Percentiles rank a stretch among this genome's conserved stretches.
phyloP scores from a whole-genome alignment of 1,140 invertebrate species.

The Bombus impatiens region DNA sequence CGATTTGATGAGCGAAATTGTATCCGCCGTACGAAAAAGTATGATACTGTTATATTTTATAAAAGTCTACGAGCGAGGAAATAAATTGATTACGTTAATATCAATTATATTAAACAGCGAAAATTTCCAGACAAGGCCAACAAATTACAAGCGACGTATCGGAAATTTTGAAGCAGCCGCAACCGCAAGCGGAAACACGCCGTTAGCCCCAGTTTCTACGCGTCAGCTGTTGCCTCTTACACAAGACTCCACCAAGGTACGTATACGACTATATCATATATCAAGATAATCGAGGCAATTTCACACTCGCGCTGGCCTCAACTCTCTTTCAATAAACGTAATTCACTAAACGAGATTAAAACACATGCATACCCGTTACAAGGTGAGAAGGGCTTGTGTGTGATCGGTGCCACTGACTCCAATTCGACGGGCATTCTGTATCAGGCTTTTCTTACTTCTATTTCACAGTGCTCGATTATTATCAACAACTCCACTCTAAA shows the following conservation, averaged over 20 bases:
- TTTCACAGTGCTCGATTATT: neutral
- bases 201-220: slow-evolving; percentile 9
- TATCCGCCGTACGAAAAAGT: too few relatives aligned
- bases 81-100: too few relatives aligned
- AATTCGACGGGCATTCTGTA: slow-evolving; percentile 72
- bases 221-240: slow-evolving; percentile 21
- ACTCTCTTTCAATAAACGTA: neutral
- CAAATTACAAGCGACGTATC: neutral
- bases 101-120: too few relatives aligned
- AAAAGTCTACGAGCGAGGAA: too few relatives aligned
- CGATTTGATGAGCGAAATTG: too few relatives aligned
- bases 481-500: neutral
- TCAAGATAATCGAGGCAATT: neutral
- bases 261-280: neutral
- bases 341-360: slow-evolving; percentile 5
- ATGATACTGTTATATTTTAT: too few relatives aligned
- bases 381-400: slow-evolving; percentile 54
- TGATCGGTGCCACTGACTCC: slow-evolving; percentile 59
- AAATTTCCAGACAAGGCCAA: too few relatives aligned
- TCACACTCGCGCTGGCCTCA: neutral
- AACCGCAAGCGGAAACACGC: slow-evolving; percentile 22
- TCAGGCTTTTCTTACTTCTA: too few relatives aligned
- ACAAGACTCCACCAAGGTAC: too few relatives aligned
- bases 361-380: slow-evolving; percentile 67
- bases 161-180: neutral